These are phyloP conservation scores for Auanema freiburgensis DNA, from an alignment of 2,888 invertebrate genomes.

Conservation along the genomic window DNA sequence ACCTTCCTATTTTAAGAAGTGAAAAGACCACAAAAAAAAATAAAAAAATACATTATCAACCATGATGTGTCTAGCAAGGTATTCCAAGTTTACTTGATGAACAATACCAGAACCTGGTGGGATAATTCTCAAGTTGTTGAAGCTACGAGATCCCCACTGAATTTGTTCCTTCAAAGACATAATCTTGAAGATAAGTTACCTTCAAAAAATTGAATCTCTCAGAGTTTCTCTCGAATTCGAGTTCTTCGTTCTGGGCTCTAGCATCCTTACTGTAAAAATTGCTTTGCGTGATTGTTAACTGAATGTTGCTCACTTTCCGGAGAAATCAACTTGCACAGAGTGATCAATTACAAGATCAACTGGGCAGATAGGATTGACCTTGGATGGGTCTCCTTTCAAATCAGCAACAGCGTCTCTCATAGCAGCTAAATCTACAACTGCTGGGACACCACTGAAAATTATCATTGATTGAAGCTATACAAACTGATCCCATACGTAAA, in stretches of 20 bases:
- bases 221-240: conserved; percentile 92
- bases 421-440: conserved; percentile 96
- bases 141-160: conserved; percentile 93
- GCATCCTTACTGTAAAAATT: conserved; percentile 83
- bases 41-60: conserved; percentile 30
- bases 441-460: conserved; percentile 84
- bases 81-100: conserved; percentile 91
- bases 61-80: conserved; percentile 66
- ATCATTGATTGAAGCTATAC: not conserved
- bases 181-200: conserved; percentile 68
- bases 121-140: conserved; percentile 92
- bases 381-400: conserved; percentile 84
- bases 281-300: not conserved
- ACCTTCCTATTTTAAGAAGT: too few species aligned
- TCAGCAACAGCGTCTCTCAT: conserved; percentile 91
- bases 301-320: conserved; percentile 68
- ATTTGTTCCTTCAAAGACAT: conserved; percentile 20
- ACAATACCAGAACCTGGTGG: conserved; percentile 98
- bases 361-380: conserved; percentile 94
- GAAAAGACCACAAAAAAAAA: too few species aligned
- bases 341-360: conserved; percentile 98
- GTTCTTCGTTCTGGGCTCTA: conserved; percentile 84
- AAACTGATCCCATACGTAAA: conserved; percentile 67
- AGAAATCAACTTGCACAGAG: conserved; percentile 93
- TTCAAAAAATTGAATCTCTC: conserved; percentile 94